Evolutionary conservation across 2,888 invertebrate species (phyloP).

Genomic region (Busseola fusca): DNA sequence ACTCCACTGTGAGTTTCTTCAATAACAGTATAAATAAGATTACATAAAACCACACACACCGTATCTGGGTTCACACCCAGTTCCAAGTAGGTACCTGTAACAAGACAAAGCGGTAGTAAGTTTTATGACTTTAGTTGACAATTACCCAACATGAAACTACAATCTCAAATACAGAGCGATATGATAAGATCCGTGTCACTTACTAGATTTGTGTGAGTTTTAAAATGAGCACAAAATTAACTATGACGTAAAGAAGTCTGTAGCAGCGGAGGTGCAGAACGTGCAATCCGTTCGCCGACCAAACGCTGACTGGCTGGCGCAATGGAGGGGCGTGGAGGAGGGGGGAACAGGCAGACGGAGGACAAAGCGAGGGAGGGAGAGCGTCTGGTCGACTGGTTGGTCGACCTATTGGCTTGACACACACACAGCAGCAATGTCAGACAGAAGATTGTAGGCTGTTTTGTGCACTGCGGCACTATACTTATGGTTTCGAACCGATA

Average conservation of each 20-base stretch:
- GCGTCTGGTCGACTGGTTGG: constrained; percentile 87
- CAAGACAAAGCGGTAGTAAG: constrained; percentile 87
- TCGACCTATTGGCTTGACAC: constrained; percentile 86
- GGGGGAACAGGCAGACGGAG: constrained; percentile 76
- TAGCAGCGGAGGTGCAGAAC: constrained; percentile 62
- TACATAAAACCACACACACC: constrained; percentile 87
- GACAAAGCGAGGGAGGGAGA: constrained; percentile 85
- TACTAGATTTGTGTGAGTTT: constrained; percentile 75
- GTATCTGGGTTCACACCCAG: constrained; percentile 88
- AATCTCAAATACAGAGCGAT: constrained; percentile 54
- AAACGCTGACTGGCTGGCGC: constrained; percentile 85
- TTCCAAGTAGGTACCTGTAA: constrained; percentile 87
- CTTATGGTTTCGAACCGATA: constrained; percentile 50
- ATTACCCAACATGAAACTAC: constrained; percentile 59
- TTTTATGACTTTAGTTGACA: constrained; percentile 69
- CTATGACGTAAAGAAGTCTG: constrained; percentile 83
- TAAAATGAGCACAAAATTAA: constrained; percentile 82
- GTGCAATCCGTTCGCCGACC: constrained; percentile 69
- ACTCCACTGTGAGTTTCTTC: constrained; percentile 76
- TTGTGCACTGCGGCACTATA: constrained; percentile 72
- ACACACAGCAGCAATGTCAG: constrained; percentile 79
- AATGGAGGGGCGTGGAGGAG: constrained; percentile 74
- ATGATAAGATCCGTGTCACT: constrained; percentile 75
- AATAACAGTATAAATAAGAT: constrained; percentile 81
- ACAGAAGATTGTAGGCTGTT: constrained; percentile 80